Evolutionary conservation across 53 echinoderm and acorn worm genomes (phyloP).

Genomic region (Paelopatides confundens): DNA sequence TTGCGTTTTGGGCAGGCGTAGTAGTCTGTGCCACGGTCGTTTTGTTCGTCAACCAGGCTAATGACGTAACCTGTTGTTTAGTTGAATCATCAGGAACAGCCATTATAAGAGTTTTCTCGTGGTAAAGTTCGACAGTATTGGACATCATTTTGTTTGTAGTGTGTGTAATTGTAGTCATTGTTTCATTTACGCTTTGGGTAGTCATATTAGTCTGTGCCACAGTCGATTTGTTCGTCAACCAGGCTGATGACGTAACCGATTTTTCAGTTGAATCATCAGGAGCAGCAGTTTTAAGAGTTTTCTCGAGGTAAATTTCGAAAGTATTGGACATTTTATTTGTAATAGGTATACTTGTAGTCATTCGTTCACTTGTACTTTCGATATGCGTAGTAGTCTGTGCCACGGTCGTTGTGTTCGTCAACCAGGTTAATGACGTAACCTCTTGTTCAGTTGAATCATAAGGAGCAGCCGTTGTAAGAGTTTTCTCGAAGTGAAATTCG

Average conservation of each 20-base stretch:
- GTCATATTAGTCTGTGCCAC: background rate
- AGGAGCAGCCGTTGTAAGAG: background rate
- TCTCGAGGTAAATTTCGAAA: background rate
- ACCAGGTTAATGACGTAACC: too few relatives aligned
- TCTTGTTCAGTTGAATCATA: background rate
- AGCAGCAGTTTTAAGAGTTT: background rate
- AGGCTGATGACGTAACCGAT: background rate
- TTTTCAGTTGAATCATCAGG: background rate
- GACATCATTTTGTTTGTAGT: background rate
- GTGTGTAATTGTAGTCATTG: too few relatives aligned
- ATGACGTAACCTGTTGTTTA: background rate
- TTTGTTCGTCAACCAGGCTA: background rate
- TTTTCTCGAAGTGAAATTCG: background rate
- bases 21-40: background rate
- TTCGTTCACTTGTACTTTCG: background rate
- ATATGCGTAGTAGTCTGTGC: background rate
- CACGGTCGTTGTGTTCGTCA: background rate
- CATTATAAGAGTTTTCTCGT: background rate
- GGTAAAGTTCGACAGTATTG: background rate
- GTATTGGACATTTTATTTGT: background rate
- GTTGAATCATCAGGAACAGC: background rate
- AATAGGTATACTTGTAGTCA: background rate
- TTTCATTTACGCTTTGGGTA: too few relatives aligned
- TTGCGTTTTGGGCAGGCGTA: background rate
- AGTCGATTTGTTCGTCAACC: background rate